A percentile compares a stretch with the other conserved stretches of the same genome.
Conservation (phyloP, 1,140 invertebrate species). For the Potamilus streckersoni region DNA sequence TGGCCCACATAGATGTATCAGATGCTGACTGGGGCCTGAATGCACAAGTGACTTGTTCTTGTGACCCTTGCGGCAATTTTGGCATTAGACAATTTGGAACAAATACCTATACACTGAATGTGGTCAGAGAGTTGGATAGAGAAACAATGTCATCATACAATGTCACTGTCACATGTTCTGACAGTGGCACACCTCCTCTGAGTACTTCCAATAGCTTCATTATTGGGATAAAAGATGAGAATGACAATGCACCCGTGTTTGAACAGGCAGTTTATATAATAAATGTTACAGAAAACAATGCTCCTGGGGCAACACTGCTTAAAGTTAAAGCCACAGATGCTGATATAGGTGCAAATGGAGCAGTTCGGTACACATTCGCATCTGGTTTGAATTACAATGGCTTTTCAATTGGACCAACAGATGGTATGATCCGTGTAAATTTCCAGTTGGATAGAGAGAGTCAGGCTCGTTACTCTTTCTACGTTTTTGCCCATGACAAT, state of each 20-base stretch:
- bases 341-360: slow-evolving; percentile 48
- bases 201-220: slow-evolving; percentile 47
- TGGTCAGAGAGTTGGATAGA: slow-evolving; percentile 29
- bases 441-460: slow-evolving; percentile 46
- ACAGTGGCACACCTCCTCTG: slow-evolving; percentile 47
- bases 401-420: slow-evolving; percentile 45
- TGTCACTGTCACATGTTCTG: slow-evolving; percentile 45
- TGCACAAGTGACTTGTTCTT: slow-evolving; percentile 49
- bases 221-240: slow-evolving; percentile 54
- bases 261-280: slow-evolving; percentile 29
- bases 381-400: slow-evolving; percentile 3
- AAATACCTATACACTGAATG: slow-evolving; percentile 2
- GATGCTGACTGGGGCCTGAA: slow-evolving; percentile 59
- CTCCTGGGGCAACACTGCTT: slow-evolving; percentile 34
- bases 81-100: slow-evolving; percentile 1
- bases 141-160: slow-evolving; percentile 27
- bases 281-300: slow-evolving; percentile 49
- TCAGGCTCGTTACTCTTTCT: slow-evolving; percentile 21
- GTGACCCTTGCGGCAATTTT: slow-evolving; percentile 14
- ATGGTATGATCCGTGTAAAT: slow-evolving; percentile 41
- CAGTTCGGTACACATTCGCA: slow-evolving; percentile 37
- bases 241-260: slow-evolving; percentile 58
- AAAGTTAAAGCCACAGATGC: slow-evolving; percentile 54
- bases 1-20: slow-evolving; percentile 55
- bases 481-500: slow-evolving; percentile 37